These are phyloP conservation scores for Microctonus brassicae DNA, from an alignment of 2,888 invertebrate genomes.

Conservation along the genomic window DNA sequence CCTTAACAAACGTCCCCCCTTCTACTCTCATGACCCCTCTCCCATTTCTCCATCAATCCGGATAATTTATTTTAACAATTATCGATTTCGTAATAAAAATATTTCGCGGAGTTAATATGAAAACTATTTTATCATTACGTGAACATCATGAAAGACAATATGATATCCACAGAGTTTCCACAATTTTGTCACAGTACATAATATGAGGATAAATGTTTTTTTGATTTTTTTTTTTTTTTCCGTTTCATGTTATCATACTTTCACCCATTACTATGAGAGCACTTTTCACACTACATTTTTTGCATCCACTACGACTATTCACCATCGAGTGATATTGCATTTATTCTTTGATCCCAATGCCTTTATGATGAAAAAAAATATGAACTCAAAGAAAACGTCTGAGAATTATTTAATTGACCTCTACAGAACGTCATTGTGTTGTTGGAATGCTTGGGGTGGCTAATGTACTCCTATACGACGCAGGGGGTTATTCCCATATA, in stretches of 20 bases:
- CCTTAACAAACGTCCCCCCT: too few relatives aligned
- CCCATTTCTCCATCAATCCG: too few relatives aligned
- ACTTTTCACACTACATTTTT: conserved; percentile 5
- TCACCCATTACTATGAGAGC: neutral
- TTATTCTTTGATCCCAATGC: conserved; percentile 21
- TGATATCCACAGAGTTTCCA: too few relatives aligned
- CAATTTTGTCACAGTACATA: too few relatives aligned
- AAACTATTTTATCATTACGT: too few relatives aligned
- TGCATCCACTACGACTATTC: neutral
- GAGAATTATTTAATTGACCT: conserved; percentile 19
- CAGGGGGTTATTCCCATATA: neutral
- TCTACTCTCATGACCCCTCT: too few relatives aligned
- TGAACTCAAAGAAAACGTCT: conserved; percentile 8
- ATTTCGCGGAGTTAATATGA: too few relatives aligned
- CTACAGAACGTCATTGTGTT: conserved; percentile 5
- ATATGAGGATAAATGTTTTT: too few relatives aligned
- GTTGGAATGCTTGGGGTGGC: conserved; percentile 9
- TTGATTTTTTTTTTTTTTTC: neutral
- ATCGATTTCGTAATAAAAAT: too few relatives aligned
- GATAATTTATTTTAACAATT: too few relatives aligned
- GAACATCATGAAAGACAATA: too few relatives aligned
- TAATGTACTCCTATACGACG: neutral
- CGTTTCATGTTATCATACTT: neutral
- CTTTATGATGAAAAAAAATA: neutral
- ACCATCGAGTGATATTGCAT: neutral